A percentile compares a stretch with the other conserved stretches of the same genome.
Evolutionary conservation across 2,113 vertebrate genomes (phyloP).

Genomic region (Crotalus helleri): DNA sequence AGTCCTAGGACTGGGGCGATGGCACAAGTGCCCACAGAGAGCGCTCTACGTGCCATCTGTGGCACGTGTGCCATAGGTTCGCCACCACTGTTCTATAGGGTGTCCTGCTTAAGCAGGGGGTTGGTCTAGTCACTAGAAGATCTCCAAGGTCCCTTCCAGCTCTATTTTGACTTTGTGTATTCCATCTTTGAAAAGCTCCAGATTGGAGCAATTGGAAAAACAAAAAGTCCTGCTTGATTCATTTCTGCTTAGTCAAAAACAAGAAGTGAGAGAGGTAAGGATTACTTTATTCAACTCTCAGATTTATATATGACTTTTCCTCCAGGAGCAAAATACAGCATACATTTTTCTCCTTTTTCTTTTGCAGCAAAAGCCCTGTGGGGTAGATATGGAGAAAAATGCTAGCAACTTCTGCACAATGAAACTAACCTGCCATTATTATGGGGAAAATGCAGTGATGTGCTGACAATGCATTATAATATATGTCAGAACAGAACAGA

Average conservation of each 20-base stretch:
- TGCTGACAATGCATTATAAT: not conserved
- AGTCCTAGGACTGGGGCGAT: no score
- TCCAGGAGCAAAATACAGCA: not conserved
- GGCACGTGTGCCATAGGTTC: no score
- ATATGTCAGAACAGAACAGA: not conserved
- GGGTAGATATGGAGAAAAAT: not conserved
- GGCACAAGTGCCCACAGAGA: no score
- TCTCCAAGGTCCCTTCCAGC: not conserved
- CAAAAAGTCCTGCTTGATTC: not conserved
- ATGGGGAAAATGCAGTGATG: not conserved
- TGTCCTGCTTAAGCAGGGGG: not conserved
- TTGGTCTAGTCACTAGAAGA: not conserved
- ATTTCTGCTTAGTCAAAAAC: not conserved
- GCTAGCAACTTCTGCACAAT: not conserved
- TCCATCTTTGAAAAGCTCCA: not conserved
- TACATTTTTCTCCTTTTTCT: not conserved
- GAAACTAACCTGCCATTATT: not conserved
- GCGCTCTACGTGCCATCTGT: no score
- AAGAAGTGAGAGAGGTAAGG: not conserved
- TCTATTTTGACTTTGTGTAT: not conserved
- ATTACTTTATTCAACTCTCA: not conserved
- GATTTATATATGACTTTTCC: not conserved
- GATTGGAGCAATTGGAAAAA: not conserved
- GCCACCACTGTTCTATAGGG: not conserved
- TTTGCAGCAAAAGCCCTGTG: not conserved